These are phyloP conservation scores for Aplocera efformata DNA, from an alignment of 2,888 invertebrate genomes.

Conservation along the genomic window DNA sequence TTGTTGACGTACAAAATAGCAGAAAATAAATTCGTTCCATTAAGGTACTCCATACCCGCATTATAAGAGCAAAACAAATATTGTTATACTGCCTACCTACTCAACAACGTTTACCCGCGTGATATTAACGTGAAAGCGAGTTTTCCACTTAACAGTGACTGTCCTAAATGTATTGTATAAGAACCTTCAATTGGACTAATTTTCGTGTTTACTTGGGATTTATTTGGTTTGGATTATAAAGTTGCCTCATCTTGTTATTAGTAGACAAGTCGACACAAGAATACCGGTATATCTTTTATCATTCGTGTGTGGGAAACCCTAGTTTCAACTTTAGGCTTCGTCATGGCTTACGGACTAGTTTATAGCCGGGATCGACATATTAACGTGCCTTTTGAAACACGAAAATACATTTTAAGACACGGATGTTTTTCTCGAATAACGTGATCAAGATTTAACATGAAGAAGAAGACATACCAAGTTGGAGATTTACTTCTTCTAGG, in stretches of 20 bases:
- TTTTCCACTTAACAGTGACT: constrained; percentile 4
- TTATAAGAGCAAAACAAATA: constrained; percentile 41
- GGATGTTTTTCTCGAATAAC: too few relatives aligned
- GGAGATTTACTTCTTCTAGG: too few relatives aligned
- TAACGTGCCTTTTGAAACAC: too few relatives aligned
- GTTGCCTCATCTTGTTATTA: neutral
- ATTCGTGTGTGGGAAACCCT: too few relatives aligned
- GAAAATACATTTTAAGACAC: too few relatives aligned
- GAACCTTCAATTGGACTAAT: constrained; percentile 4
- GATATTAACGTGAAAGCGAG: constrained; percentile 26
- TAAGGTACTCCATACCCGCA: constrained; percentile 34
- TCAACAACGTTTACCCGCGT: constrained; percentile 39
- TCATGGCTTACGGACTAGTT: too few relatives aligned
- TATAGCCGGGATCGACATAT: too few relatives aligned
- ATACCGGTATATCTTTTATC: too few relatives aligned
- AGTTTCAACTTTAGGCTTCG: too few relatives aligned
- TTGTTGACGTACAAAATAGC: constrained; percentile 11
- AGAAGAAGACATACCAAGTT: too few relatives aligned
- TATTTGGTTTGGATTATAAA: neutral
- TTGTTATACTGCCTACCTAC: constrained; percentile 33
- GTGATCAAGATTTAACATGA: too few relatives aligned
- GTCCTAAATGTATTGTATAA: constrained; percentile 6
- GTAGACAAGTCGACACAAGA: too few relatives aligned
- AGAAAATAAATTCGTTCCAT: constrained; percentile 11
- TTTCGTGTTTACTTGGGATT: constrained; percentile 6